Evolutionary conservation across 2,113 vertebrate genomes (phyloP).

Genomic region (Setophaga kirtlandii): DNA sequence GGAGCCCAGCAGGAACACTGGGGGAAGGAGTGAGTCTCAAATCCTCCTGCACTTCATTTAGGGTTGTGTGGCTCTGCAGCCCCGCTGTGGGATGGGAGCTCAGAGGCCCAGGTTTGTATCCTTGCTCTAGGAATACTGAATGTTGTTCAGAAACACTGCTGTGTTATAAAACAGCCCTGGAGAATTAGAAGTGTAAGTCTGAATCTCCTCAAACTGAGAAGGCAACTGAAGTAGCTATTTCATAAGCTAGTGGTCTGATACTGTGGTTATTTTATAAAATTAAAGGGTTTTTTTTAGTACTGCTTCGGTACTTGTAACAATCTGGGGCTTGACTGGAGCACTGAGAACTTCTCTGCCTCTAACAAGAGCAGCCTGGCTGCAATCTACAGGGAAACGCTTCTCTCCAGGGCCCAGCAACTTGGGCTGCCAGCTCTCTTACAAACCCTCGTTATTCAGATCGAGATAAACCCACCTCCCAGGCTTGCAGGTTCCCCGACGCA

Average conservation of each 20-base stretch:
- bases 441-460: neutral
- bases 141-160: neutral
- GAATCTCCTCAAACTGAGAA: neutral
- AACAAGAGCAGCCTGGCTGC: slow-evolving; percentile 11
- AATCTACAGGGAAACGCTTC: slow-evolving; percentile 9
- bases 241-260: slow-evolving; percentile 14
- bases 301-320: neutral
- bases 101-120: neutral
- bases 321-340: neutral
- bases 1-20: neutral
- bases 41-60: neutral
- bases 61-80: neutral
- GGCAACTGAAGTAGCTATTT: slow-evolving; percentile 32
- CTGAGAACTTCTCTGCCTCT: slow-evolving; percentile 23
- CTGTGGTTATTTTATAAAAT: slow-evolving; percentile 17
- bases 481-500: neutral
- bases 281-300: neutral
- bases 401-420: slow-evolving; percentile 33
- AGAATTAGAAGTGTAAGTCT: neutral
- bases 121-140: neutral
- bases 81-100: neutral
- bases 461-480: slow-evolving; percentile 54
- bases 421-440: slow-evolving; percentile 40
- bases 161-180: neutral
- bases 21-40: neutral